These are phyloP conservation scores for Mylabris phalerata DNA, from an alignment of 1,140 invertebrate species.

Conservation along the genomic window DNA sequence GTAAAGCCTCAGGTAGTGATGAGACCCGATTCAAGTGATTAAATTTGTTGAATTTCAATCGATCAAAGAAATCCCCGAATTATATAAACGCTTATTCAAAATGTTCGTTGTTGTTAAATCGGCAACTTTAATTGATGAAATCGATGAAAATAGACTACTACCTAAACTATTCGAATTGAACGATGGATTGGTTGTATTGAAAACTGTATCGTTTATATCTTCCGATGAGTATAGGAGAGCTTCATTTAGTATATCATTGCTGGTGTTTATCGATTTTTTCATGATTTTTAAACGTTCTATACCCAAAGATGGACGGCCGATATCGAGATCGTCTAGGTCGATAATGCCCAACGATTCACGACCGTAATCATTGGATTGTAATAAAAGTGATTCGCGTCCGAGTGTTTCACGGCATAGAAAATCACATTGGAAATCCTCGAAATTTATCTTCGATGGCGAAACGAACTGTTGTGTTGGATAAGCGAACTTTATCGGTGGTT, in stretches of 20 bases:
- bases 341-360: conserved; percentile 19
- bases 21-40: not conserved
- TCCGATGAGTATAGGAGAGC: not conserved
- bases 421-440: too few species aligned
- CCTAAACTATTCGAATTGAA: conserved; percentile 5
- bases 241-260: not conserved
- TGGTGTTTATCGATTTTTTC: not conserved
- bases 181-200: not conserved
- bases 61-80: not conserved
- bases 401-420: too few species aligned
- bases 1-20: not conserved
- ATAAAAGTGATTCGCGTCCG: conserved; percentile 3
- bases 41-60: too few species aligned
- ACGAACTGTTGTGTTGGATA: not conserved
- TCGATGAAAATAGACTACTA: not conserved
- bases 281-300: not conserved
- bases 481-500: not conserved
- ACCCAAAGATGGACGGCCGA: conserved; percentile 5
- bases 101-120: not conserved
- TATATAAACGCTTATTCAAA: not conserved
- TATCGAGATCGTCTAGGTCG: conserved; percentile 12
- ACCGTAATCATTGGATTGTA: conserved; percentile 1
- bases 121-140: not conserved
- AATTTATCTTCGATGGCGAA: too few species aligned
- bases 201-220: too few species aligned